These are phyloP conservation scores for Natator depressus DNA, from an alignment of 2,113 vertebrate genomes.

Conservation along the genomic window DNA sequence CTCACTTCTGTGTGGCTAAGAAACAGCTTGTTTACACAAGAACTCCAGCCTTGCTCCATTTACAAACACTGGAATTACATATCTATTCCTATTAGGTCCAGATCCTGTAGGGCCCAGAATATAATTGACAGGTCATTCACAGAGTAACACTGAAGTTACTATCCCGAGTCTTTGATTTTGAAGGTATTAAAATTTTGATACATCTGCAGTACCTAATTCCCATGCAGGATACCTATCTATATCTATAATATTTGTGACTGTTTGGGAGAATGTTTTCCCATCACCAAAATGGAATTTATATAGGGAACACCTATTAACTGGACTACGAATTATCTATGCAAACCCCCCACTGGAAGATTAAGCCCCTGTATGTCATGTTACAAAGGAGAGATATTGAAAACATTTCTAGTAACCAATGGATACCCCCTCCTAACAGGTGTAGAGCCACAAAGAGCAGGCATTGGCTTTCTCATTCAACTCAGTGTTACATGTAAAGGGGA, in stretches of 20 bases:
- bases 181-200: neutral
- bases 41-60: neutral
- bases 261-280: neutral
- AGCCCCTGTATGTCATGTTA: neutral
- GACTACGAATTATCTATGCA: neutral
- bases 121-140: neutral
- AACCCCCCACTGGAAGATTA: neutral
- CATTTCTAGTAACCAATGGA: neutral
- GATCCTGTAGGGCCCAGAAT: neutral
- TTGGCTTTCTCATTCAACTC: neutral
- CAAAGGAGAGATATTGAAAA: neutral
- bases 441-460: neutral
- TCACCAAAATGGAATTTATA: neutral
- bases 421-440: neutral
- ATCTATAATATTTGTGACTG: neutral
- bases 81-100: neutral
- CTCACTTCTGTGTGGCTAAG: conserved; percentile 14
- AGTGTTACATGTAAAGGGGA: neutral
- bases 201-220: neutral
- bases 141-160: neutral
- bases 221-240: neutral
- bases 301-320: neutral
- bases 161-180: neutral
- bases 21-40: neutral
- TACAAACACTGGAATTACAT: conserved; percentile 13